phyloP scores from a whole-genome alignment of 2,888 invertebrate genomes.

The Colostygia pectinataria region DNA sequence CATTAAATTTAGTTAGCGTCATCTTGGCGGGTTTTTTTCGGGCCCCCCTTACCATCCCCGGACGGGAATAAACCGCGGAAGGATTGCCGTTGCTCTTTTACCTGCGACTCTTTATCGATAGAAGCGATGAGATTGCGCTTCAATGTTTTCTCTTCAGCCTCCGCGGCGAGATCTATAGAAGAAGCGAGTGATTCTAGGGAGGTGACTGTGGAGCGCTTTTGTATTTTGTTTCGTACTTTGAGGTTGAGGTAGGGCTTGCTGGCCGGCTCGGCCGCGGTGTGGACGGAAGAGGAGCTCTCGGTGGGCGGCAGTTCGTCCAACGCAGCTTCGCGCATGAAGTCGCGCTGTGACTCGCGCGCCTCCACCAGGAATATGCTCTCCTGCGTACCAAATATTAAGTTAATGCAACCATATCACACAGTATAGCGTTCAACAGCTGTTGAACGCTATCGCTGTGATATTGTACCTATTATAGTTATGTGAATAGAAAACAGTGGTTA shows the following conservation, averaged over 20 bases:
- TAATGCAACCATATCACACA: neutral
- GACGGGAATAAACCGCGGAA: constrained; percentile 60
- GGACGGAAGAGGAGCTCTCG: constrained; percentile 34
- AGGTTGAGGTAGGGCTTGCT: constrained; percentile 55
- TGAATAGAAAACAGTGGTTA: too few relatives aligned
- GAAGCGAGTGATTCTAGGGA: constrained; percentile 81
- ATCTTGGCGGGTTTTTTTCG: constrained; percentile 55
- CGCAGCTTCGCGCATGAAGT: constrained; percentile 73
- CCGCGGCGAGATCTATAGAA: constrained; percentile 58
- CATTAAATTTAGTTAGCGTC: constrained; percentile 26
- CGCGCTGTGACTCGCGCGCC: constrained; percentile 89
- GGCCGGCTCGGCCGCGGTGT: constrained; percentile 8
- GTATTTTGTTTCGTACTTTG: constrained; percentile 47
- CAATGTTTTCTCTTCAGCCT: constrained; percentile 44
- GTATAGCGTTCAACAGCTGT: neutral
- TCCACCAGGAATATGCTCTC: constrained; percentile 93
- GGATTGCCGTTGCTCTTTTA: constrained; percentile 59
- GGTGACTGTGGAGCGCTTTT: constrained; percentile 76
- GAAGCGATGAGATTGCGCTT: constrained; percentile 57
- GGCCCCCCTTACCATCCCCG: constrained; percentile 47
- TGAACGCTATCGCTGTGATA: neutral
- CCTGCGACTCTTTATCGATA: constrained; percentile 62
- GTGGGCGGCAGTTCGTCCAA: constrained; percentile 45
- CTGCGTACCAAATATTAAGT: constrained; percentile 55
- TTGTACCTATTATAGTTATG: too few relatives aligned